Base-by-base conservation (phyloP, 2,113 vertebrate species). In the Aythya baeri region DNA sequence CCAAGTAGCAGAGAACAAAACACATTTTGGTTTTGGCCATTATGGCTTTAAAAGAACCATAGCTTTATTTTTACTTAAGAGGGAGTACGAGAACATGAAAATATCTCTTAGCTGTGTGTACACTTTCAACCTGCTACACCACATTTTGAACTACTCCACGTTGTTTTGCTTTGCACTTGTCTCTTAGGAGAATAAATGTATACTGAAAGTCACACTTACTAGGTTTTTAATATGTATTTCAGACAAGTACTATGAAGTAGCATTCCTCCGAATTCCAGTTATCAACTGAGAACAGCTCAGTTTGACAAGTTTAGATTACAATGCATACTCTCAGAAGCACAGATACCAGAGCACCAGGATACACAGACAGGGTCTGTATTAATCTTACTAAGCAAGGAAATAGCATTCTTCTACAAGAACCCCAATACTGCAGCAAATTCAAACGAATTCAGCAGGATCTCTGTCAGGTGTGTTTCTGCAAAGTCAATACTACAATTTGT, bases 41-140 rank as follows among this genome's bases (percentile, higher is more conserved):
- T 8, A 2, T 36, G 11, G n/a, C 57, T 77, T 75, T 25, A 74
- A 73, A 91, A 79, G 14, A 88, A 66, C 17, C 13, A 75, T 4
- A 68, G 23, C 76, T 84, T 89, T 59, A 38, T 61, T 91, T 88
- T 79, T 59, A 87, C 61, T 82, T 77, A 81, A 89, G 86, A 92
- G 70, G 83, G 70, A 95, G 83, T 72, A 79, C 0, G 0, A 95
- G 86, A 91, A 87, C 62, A 68, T 4, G 13, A 78, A 91, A 86
- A 94, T 4, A 81, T 34, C 76, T 94, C 34, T 17, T 82, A 84
- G 57, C 44, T 52, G 55, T 0, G 7, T 23, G 36, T 18, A 71
- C 5, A 8, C 26, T 89, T 93, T 65, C 81, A 94, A 18, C 15
- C 9, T 62, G 50, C 44, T 49, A 46, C 7, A 16, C 0, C 34